Conservation (phyloP, 2,797 vertebrate species). For the Galaxias olidus region DNA sequence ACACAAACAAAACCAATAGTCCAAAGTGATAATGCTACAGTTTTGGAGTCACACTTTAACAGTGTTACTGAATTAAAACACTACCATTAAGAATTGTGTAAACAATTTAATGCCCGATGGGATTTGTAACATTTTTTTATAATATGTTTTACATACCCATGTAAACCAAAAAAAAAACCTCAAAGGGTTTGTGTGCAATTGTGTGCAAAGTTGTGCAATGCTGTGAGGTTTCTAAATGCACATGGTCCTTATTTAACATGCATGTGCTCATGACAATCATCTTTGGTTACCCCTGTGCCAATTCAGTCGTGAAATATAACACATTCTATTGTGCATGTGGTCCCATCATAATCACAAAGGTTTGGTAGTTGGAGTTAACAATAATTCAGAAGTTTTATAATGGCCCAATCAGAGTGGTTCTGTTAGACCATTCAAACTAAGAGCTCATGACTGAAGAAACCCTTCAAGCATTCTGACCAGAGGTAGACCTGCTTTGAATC, state of each 20-base stretch:
- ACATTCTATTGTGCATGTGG: no score
- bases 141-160: background rate
- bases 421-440: no score
- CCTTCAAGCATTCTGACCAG: no score
- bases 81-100: background rate
- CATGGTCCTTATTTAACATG: background rate
- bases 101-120: background rate
- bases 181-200: slow-evolving; percentile 5
- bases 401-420: no score
- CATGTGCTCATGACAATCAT: background rate
- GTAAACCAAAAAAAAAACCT: background rate
- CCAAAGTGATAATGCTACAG: background rate
- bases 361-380: no score
- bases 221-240: background rate
- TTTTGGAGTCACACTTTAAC: background rate
- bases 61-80: background rate
- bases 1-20: no score
- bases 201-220: slow-evolving; percentile 15
- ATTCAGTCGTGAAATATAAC: background rate
- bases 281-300: background rate
- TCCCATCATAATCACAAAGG: no score
- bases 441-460: no score
- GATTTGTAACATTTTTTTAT: background rate
- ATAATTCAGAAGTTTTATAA: no score
- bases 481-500: no score